Conservation (phyloP, 2,797 vertebrate species). For the Rhynchotus rufescens region DNA sequence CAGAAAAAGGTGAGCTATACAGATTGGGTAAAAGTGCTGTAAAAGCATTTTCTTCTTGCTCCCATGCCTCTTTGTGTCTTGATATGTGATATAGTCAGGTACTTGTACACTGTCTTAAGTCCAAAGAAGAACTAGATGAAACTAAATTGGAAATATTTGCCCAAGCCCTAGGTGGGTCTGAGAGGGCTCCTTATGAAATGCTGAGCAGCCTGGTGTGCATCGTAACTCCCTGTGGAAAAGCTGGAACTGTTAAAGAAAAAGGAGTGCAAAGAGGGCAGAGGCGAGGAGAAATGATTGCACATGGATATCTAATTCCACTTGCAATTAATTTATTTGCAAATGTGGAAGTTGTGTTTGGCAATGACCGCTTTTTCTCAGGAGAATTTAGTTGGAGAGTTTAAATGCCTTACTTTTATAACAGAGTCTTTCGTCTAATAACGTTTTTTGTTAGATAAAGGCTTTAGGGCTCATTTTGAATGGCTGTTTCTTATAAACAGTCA, state of each 20-base stretch:
- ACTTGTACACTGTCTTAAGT: fast-evolving
- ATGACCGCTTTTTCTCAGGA: not conserved
- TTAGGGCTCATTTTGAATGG: constrained; percentile 21
- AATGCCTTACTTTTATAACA: constrained; percentile 6
- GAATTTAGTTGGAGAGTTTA: not conserved
- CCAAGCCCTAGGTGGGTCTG: not conserved
- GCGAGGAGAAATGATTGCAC: not conserved
- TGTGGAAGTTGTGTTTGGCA: not conserved
- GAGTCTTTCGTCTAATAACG: not conserved
- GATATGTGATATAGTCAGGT: not conserved
- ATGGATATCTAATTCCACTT: not conserved
- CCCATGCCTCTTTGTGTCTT: fast-evolving
- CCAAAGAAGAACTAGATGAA: too few species aligned
- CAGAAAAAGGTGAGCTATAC: constrained; percentile 83
- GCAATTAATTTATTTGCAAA: not conserved
- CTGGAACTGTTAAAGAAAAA: not conserved
- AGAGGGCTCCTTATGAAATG: not conserved
- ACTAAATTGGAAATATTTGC: not conserved
- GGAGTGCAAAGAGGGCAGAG: not conserved
- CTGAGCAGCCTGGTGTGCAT: not conserved
- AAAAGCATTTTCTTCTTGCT: not conserved
- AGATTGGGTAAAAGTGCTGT: not conserved
- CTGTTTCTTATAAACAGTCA: constrained; percentile 33
- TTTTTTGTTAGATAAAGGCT: constrained; percentile 25
- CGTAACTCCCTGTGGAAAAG: not conserved